Evolutionary conservation across 2,888 invertebrate genomes (phyloP), one percentile per base, ranked within the genome.

Genomic region (Entomobrya proxima): DNA sequence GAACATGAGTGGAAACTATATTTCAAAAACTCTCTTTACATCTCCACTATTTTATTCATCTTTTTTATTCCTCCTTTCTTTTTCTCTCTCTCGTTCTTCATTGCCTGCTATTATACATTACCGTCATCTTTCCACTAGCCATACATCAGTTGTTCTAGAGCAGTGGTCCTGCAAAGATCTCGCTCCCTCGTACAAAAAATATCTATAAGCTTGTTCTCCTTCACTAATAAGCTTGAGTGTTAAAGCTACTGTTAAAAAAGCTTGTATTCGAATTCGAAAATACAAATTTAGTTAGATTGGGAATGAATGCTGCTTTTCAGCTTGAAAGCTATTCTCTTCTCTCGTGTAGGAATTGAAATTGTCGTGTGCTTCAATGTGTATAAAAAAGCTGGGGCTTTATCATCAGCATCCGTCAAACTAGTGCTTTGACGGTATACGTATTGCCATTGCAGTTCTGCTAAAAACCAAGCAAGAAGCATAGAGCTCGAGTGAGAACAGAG

Each of bases 131-230:
- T 67, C 44, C 58, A 37, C 44, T 64, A 80, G 85, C 30, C 64
- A 52, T 85, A 79, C 85, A 85, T 85, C 85, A 85, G 85, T 85
- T 67, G 79, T 79, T 80, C 50, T 75, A 67, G 85, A 85, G 85
- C 85, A 64, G 74, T 76, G 74, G 85, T 80, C 85, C 74, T 75
- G 85, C 64, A 40, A 72, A 76, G 61, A 85, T 85, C 80, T 27
- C 37, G 69, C 80, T 75, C 35, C 52, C 58, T 76, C 35, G 6
- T 37, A 30, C 32, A 75, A n/a, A 75, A 7, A 72, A 44, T 27
- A n/a, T 37, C 30, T 37, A 55, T 50, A 35, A 32, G 64, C 64
- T 64, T n/a, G 64, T 6, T 0, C 37, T n/a, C 50, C 21, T 6
- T n/a, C n/a, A n/a, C n/a, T n/a, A n/a, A n/a, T n/a, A n/a, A n/a